Evolutionary conservation across 2,888 invertebrate genomes (phyloP).

Genomic region (Eucera pruinosa): DNA sequence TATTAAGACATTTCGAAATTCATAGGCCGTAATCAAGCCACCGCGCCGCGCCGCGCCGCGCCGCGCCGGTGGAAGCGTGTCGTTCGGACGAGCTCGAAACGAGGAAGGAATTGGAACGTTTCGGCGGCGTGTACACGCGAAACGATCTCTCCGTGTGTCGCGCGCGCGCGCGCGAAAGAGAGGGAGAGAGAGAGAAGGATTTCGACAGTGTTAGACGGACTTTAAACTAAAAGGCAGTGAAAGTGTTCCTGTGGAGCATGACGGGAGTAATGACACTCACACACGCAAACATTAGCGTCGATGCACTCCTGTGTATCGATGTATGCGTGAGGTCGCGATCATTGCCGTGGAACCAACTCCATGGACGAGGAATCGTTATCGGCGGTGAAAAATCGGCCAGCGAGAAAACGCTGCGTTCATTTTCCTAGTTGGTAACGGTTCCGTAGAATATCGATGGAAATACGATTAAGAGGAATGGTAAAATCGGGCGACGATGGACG

Average conservation of each 20-base stretch:
- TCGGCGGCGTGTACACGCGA: conserved; percentile 14
- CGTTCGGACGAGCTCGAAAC: conserved; percentile 16
- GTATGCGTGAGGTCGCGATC: conserved; percentile 31
- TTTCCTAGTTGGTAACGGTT: background rate
- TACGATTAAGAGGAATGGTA: too few species aligned
- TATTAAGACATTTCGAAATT: conserved; percentile 41
- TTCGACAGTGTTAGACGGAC: conserved; percentile 73
- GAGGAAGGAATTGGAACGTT: conserved; percentile 35
- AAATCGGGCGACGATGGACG: background rate
- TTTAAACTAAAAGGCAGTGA: conserved; percentile 80
- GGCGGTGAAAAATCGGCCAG: conserved; percentile 19
- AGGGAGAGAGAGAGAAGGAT: conserved; percentile 38
- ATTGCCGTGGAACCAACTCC: conserved; percentile 20
- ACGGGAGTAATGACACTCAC: conserved; percentile 81
- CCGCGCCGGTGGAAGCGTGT: conserved; percentile 6
- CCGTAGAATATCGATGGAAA: too few species aligned
- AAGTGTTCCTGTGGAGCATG: conserved; percentile 81
- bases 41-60: too few species aligned
- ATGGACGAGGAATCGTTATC: conserved; percentile 31
- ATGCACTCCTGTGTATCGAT: conserved; percentile 23
- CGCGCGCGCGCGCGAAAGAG: background rate
- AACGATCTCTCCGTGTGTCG: conserved; percentile 32
- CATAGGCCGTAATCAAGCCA: conserved; percentile 23
- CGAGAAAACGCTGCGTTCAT: background rate
- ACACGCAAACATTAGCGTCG: conserved; percentile 57